Conservation (phyloP, 2,888 invertebrate species). For the Phalera bucephala region DNA sequence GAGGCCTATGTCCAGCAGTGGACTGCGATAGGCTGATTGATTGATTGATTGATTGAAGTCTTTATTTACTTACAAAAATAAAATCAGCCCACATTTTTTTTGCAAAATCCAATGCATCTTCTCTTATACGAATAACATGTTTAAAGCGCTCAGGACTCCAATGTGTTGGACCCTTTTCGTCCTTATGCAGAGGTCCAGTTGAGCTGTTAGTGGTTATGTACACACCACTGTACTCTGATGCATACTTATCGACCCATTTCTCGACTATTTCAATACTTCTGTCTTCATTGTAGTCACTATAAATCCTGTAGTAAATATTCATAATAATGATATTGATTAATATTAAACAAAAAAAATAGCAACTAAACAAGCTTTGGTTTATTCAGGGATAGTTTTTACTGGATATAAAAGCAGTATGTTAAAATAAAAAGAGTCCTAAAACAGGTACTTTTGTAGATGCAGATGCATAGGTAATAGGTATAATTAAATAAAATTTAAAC, state of each 20-base stretch:
- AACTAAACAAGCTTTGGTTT: too few relatives aligned
- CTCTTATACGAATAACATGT: constrained; percentile 91
- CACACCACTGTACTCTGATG: constrained; percentile 87
- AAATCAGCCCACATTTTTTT: constrained; percentile 94
- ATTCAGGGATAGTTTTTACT: too few relatives aligned
- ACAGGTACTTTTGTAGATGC: too few relatives aligned
- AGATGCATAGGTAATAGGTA: too few relatives aligned
- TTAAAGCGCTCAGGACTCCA: constrained; percentile 91
- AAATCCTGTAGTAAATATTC: constrained; percentile 84
- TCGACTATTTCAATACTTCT: constrained; percentile 87
- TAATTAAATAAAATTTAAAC: too few relatives aligned
- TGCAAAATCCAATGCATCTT: constrained; percentile 88
- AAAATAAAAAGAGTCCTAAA: too few relatives aligned
- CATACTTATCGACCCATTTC: constrained; percentile 86
- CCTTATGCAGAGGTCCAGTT: constrained; percentile 57
- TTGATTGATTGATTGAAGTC: too few relatives aligned
- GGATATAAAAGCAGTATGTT: too few relatives aligned
- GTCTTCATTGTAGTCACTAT: constrained; percentile 94
- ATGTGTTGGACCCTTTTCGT: constrained; percentile 85
- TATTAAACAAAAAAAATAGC: too few relatives aligned
- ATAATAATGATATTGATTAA: too few relatives aligned
- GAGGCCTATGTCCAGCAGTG: too few relatives aligned
- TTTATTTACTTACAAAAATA: constrained; percentile 91
- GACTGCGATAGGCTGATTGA: too few relatives aligned
- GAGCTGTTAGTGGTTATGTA: constrained; percentile 80